A percentile compares a stretch with the other conserved stretches of the same genome.
These are phyloP conservation scores for Prosopocoilus inquinatus DNA, from an alignment of 2,888 invertebrate genomes.

Conservation along the genomic window DNA sequence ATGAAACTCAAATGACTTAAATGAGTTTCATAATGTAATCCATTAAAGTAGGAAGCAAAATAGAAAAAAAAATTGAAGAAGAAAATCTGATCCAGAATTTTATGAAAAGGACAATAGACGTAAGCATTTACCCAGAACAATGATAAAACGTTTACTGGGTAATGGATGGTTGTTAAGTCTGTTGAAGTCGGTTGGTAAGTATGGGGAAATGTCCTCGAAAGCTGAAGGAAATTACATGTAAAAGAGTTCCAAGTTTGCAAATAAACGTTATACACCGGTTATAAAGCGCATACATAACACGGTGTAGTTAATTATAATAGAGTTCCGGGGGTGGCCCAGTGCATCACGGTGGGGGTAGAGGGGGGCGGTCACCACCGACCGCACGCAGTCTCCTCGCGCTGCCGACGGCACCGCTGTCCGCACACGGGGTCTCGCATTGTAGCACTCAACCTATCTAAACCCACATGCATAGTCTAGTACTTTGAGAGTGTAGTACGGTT, in stretches of 20 bases:
- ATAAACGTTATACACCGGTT: slow-evolving; percentile 6
- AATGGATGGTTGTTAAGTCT: no score
- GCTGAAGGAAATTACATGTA: no score
- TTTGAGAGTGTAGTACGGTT: background rate
- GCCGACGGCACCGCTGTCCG: slow-evolving; percentile 52
- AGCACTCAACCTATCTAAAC: slow-evolving; percentile 42
- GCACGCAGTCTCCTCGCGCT: slow-evolving; percentile 51
- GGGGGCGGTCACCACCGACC: slow-evolving; percentile 50
- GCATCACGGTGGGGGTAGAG: slow-evolving; percentile 48
- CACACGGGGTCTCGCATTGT: slow-evolving; percentile 46
- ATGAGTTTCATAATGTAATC: no score
- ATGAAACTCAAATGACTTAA: no score
- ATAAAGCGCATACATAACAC: slow-evolving; percentile 11
- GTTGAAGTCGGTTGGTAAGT: no score
- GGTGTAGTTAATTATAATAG: slow-evolving; percentile 43
- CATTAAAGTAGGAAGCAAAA: no score
- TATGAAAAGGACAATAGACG: no score
- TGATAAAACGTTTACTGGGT: no score
- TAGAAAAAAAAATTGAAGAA: no score
- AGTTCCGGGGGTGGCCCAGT: slow-evolving; percentile 49
- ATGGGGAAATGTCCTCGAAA: no score
- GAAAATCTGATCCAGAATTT: no score
- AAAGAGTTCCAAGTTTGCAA: slow-evolving; percentile 3
- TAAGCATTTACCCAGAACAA: no score
- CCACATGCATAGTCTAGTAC: slow-evolving; percentile 23